phyloP scores from a whole-genome alignment of 2,888 invertebrate species.

The Leptinotarsa peninsularis region DNA sequence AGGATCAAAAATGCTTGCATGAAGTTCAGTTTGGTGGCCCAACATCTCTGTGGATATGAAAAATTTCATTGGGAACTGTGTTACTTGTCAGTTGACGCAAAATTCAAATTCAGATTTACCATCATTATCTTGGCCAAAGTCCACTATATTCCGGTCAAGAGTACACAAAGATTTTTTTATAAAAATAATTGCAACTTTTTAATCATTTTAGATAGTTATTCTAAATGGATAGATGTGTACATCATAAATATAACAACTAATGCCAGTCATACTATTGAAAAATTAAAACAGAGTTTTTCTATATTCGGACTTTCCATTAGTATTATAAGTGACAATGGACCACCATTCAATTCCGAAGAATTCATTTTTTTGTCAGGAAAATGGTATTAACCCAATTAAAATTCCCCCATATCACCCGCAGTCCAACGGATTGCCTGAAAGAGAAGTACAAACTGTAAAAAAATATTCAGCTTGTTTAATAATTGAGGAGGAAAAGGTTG shows the following conservation, averaged over 20 bases:
- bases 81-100: conserved; percentile 28
- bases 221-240: conserved; percentile 47
- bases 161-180: conserved; percentile 36
- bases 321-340: conserved; percentile 47
- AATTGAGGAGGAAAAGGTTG: not conserved
- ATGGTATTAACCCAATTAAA: conserved; percentile 45
- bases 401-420: conserved; percentile 38
- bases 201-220: conserved; percentile 41
- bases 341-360: conserved; percentile 45
- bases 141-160: conserved; percentile 28
- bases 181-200: conserved; percentile 28
- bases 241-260: conserved; percentile 35
- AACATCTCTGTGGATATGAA: conserved; percentile 25
- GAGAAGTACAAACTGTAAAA: conserved; percentile 47
- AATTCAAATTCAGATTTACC: conserved; percentile 23
- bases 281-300: conserved; percentile 43
- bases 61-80: conserved; percentile 26
- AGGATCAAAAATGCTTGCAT: conserved; percentile 16
- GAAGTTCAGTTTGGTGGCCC: conserved; percentile 32
- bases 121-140: conserved; percentile 31
- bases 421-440: conserved; percentile 46
- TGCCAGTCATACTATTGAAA: conserved; percentile 35
- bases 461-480: conserved; percentile 9
- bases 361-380: conserved; percentile 47
- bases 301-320: conserved; percentile 44